Evolutionary conservation across 2,797 vertebrate genomes (phyloP).

Genomic region (Allobates femoralis): DNA sequence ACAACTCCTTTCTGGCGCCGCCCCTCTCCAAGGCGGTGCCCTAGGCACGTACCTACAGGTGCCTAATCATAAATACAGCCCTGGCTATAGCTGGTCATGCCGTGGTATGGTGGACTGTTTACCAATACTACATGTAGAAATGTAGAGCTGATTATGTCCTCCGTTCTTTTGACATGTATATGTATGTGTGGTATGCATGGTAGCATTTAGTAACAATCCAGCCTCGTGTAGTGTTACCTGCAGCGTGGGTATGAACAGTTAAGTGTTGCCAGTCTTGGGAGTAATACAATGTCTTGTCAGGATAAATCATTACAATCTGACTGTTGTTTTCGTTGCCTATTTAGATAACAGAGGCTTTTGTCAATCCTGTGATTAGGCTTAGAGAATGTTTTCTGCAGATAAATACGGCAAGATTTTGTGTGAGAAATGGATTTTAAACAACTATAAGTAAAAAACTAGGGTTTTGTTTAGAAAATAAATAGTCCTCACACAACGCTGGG

Average conservation of each 20-base stretch:
- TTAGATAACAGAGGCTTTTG: constrained; percentile 60
- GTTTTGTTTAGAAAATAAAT: constrained; percentile 8
- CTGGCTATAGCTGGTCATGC: no score
- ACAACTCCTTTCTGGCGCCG: no score
- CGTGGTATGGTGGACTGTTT: no score
- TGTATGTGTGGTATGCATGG: background rate
- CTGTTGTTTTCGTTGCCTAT: constrained; percentile 46
- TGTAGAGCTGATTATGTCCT: background rate
- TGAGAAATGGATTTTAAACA: constrained; percentile 38
- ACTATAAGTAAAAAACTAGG: background rate
- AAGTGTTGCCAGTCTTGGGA: constrained; percentile 13
- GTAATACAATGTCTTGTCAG: constrained; percentile 17
- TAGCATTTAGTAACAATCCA: background rate
- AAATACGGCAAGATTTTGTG: constrained; percentile 29
- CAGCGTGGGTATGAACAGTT: constrained; percentile 1
- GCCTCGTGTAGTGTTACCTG: background rate
- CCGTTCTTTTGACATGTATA: background rate
- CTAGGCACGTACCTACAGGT: no score
- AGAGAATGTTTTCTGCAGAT: constrained; percentile 58
- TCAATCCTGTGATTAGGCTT: constrained; percentile 56
- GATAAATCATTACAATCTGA: constrained; percentile 50
- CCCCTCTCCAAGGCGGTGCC: no score
- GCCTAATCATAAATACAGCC: no score
- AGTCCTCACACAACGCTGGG: background rate
- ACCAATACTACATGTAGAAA: no score